Evolutionary conservation across 2,888 invertebrate species (phyloP), one percentile per base, ranked within the genome.

Genomic region (Adineta ricciae): DNA sequence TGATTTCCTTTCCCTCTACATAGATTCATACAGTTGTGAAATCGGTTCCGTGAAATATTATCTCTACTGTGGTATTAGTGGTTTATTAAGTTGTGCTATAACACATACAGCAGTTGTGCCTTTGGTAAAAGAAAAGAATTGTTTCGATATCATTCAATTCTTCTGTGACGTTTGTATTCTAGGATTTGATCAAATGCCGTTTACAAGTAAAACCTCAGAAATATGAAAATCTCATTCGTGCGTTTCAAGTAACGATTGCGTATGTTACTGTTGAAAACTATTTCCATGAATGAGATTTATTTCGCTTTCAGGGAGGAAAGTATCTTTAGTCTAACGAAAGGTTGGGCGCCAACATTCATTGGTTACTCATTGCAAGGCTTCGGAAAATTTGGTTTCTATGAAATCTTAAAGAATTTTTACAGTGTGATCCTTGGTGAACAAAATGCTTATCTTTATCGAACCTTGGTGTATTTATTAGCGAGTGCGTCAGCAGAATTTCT

Each of bases 401-500:
- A 98, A 92, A 94, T 96, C 73, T 98, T 96, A 92, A 96, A 98
- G 92, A 94, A 94, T 86, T 90, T 94, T 9, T 98, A 98, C 91
- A 92, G 93, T 38, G 92, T 94, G 87, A 88, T 95, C 86, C 90
- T 96, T 87, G 97, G 97, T 86, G 97, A 92, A 89, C 97, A 99
- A 91, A 93, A 94, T 7, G 92, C 96, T 0, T 99, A 95, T 91
- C 91, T 94, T 32, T 98, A 95, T 93, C 94, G 95, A 88, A 96
- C 95, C 0, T 93, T 92, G 24, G 90, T 96, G 84, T 99, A 98
- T 90, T 92, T 99, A 88, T 94, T 94, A 83, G 94, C 98, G 0
- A 96, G 96, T 38, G 98, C 98, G 0, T 94, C 96, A 0, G 98
- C 98, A n/a, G 98, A 98, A 91, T 97, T 98, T 93, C 96, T 98